Evolutionary conservation across 2,113 vertebrate genomes (phyloP), one percentile per base, ranked within the genome.

Genomic region (Cervus canadensis): DNA sequence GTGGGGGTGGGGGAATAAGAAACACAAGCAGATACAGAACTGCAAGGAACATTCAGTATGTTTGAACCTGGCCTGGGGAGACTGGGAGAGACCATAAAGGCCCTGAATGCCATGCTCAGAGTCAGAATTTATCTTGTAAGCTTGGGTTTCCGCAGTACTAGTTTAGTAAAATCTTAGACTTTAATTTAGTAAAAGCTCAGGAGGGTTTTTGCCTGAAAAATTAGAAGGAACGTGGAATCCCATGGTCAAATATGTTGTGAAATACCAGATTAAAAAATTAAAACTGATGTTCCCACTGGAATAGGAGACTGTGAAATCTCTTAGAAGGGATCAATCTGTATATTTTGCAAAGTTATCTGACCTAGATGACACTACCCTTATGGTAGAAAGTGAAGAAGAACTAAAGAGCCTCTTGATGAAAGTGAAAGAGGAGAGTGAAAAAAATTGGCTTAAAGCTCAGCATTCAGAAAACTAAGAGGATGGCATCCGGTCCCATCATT

Each of bases 1-100:
- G 14, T 6, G 0, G 57, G 1, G 6, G 16, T 1, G 6, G 7
- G 15, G 7, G 33, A 26, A 28, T 15, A 82, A 48, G 14, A 28
- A 28, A n/a, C 19, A 1, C 11, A 30, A 54, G 36, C 74, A 85
- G 45, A 16, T 2, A 21, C 15, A 23, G 64, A 85, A 25, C 13
- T 50, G 17, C 52, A 14, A 5, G 36, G 40, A n/a, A 33, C 26
- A 14, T 6, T 6, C 6, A 57, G 21, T 74, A 19, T 28, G 12
- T 87, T 25, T 43, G 33, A 74, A 9, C 87, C 52, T 17, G 57
- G 33, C 12, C 71, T 17, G 8, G 10, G 16, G 17, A 71, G 56
- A 10, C 19, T 17, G 43, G 28, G 16, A 57, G n/a, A 57, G 67
- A 60, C 23, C 23, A 16, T 23, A 2, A 23, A 30, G 21, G 15